These are phyloP conservation scores for Crotalus tigris DNA, from an alignment of 2,113 vertebrate genomes.

Conservation along the genomic window DNA sequence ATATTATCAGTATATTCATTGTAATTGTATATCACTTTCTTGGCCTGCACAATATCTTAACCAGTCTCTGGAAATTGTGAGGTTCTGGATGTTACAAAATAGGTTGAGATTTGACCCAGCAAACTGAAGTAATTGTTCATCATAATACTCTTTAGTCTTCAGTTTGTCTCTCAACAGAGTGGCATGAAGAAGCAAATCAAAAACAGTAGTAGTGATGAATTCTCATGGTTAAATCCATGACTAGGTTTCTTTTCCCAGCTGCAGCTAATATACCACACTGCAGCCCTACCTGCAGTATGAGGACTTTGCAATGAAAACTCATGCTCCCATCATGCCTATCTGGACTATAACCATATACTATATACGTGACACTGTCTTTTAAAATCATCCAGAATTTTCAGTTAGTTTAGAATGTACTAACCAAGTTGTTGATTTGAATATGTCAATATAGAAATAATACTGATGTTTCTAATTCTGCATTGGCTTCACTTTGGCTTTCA, in stretches of 20 bases:
- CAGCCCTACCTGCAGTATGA: not conserved
- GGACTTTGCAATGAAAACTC: not conserved
- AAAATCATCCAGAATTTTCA: not conserved
- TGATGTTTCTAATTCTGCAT: not conserved
- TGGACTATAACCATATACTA: not conserved
- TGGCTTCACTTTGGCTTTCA: not conserved
- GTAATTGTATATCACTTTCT: not conserved
- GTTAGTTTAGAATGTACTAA: not conserved
- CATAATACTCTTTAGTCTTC: too few relatives aligned
- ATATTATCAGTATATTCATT: not conserved
- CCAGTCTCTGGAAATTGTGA: not conserved
- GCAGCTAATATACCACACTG: not conserved
- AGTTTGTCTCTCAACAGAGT: too few relatives aligned
- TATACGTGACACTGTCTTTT: not conserved
- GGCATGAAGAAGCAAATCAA: too few relatives aligned
- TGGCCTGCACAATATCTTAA: not conserved
- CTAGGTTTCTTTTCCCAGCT: too few relatives aligned
- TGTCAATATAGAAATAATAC: not conserved
- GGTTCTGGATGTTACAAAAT: too few relatives aligned
- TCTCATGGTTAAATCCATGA: too few relatives aligned
- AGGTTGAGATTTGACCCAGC: too few relatives aligned
- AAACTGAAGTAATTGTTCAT: too few relatives aligned
- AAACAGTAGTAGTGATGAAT: too few relatives aligned
- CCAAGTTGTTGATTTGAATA: not conserved
- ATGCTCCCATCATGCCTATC: not conserved